These are phyloP conservation scores for Lagodon rhomboides DNA, from an alignment of 2,797 vertebrate species.

Conservation along the genomic window DNA sequence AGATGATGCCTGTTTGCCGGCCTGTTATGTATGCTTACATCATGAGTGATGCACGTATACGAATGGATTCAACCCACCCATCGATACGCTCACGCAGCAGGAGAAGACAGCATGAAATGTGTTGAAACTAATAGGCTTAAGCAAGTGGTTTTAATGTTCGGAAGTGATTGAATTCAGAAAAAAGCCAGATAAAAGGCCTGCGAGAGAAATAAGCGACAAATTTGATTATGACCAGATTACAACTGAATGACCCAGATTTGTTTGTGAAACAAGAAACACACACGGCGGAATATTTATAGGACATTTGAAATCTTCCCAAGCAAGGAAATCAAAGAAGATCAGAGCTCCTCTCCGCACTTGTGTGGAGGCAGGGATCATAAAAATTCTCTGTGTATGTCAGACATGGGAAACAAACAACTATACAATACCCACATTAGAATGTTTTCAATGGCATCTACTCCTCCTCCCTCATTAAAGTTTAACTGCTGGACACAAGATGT, in stretches of 20 bases:
- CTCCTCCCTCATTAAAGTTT: too few relatives aligned
- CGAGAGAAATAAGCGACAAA: conserved; percentile 49
- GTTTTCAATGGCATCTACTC: too few relatives aligned
- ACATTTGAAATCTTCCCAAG: conserved; percentile 10
- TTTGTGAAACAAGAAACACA: conserved; percentile 48
- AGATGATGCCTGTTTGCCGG: conserved; percentile 70
- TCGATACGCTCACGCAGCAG: conserved; percentile 4
- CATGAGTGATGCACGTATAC: conserved; percentile 45
- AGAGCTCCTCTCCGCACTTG: too few relatives aligned
- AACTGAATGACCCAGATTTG: conserved; percentile 51
- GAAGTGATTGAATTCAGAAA: conserved; percentile 54
- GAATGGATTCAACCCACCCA: conserved; percentile 33
- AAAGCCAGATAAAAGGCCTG: conserved; percentile 48
- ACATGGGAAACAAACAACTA: too few relatives aligned
- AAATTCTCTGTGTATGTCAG: too few relatives aligned
- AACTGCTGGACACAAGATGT: too few relatives aligned
- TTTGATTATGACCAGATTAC: conserved; percentile 48
- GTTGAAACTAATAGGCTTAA: conserved; percentile 31
- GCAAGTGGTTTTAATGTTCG: conserved; percentile 54
- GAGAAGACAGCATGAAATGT: conserved; percentile 19
- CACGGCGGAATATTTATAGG: conserved; percentile 27
- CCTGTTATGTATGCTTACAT: conserved; percentile 53
- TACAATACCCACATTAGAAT: too few relatives aligned
- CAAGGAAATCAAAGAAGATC: conserved; percentile 12
- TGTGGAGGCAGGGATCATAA: too few relatives aligned